Evolutionary conservation across 2,113 vertebrate genomes (phyloP).

Genomic region (Gambusia holbrooki): DNA sequence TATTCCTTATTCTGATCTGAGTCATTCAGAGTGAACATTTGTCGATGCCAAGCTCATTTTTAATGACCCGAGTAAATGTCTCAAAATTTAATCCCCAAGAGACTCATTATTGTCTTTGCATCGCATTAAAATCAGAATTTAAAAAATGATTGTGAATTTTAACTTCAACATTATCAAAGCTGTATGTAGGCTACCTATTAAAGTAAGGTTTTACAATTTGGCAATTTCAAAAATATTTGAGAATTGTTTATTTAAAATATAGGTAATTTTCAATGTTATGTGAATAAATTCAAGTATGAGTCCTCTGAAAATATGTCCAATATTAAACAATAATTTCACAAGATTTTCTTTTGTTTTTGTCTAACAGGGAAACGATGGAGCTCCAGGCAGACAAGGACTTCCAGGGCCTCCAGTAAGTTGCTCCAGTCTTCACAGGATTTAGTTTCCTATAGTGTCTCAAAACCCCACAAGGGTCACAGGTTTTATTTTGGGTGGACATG

Average conservation of each 20-base stretch:
- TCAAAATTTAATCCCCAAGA: background rate
- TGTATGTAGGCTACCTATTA: background rate
- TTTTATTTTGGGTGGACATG: background rate
- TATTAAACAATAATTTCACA: constrained; percentile 18
- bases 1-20: no score
- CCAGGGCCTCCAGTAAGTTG: constrained; percentile 82
- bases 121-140: background rate
- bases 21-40: no score
- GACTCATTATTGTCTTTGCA: background rate
- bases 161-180: background rate
- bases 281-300: no score
- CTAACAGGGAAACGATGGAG: constrained; percentile 89
- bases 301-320: background rate
- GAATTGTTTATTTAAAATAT: background rate
- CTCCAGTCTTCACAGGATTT: constrained; percentile 10
- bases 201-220: background rate
- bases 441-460: constrained; percentile 10
- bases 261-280: background rate
- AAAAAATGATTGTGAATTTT: background rate
- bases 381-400: constrained; percentile 84
- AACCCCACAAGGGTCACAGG: background rate
- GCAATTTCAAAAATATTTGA: background rate
- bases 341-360: constrained; percentile 47
- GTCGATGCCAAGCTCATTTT: no score
- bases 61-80: background rate